Evolutionary conservation across 2,888 invertebrate genomes (phyloP).

Genomic region (Byasa hedistus): DNA sequence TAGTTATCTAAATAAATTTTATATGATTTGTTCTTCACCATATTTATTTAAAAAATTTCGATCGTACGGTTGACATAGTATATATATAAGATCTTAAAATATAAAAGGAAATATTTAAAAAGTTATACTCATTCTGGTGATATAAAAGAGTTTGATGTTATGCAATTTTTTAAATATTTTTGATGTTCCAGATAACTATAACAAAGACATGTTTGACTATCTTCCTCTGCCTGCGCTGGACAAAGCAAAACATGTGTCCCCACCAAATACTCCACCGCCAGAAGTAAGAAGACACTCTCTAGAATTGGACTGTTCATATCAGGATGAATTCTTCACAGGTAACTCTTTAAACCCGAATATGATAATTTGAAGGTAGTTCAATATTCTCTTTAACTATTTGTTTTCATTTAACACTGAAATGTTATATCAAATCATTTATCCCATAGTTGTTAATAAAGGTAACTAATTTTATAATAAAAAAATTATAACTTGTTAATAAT

Average conservation of each 20-base stretch:
- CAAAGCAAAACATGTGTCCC: conserved; percentile 42
- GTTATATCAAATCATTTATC: too few relatives aligned
- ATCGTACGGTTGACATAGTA: too few relatives aligned
- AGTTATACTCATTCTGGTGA: not conserved
- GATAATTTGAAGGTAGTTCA: conserved; percentile 19
- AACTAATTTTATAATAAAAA: too few relatives aligned
- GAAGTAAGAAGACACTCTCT: conserved; percentile 42
- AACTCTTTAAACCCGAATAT: conserved; percentile 19
- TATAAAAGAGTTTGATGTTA: not conserved
- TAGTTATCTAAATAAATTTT: too few relatives aligned
- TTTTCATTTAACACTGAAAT: too few relatives aligned
- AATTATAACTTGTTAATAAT: too few relatives aligned
- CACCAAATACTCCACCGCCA: conserved; percentile 57
- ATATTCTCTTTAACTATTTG: not conserved
- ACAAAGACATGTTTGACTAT: conserved; percentile 57
- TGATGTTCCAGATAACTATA: conserved; percentile 52
- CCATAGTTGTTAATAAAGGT: too few relatives aligned
- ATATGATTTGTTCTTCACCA: too few relatives aligned
- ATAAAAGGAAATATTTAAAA: not conserved
- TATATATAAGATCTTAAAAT: too few relatives aligned
- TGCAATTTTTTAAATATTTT: not conserved
- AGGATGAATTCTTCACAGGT: conserved; percentile 71
- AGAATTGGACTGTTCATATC: conserved; percentile 59
- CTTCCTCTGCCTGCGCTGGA: conserved; percentile 48
- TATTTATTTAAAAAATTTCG: too few relatives aligned